Percentiles rank a stretch among this genome's conserved stretches.
phyloP scores from a whole-genome alignment of 1,140 invertebrate genomes.

The Apocrypta bakeri region DNA sequence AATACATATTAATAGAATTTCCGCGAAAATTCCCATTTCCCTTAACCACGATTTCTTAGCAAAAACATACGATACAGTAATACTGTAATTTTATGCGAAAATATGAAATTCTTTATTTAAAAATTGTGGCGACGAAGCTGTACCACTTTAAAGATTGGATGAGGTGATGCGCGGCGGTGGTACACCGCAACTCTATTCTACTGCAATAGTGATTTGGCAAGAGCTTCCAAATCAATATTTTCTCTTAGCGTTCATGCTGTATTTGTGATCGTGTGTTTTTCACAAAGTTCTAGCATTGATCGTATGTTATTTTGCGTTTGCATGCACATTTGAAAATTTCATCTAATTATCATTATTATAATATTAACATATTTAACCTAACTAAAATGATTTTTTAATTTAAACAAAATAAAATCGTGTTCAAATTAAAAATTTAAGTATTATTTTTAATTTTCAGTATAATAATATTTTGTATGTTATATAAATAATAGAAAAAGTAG shows the following conservation, averaged over 20 bases:
- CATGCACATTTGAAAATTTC: not conserved
- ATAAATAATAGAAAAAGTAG: too few relatives aligned
- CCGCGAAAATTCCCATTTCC: too few relatives aligned
- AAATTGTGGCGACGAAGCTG: not conserved
- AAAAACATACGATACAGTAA: too few relatives aligned
- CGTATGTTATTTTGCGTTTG: not conserved
- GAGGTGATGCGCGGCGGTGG: not conserved
- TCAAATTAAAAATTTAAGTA: too few relatives aligned
- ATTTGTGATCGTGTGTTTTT: not conserved
- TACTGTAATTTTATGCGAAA: too few relatives aligned
- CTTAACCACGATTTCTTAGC: too few relatives aligned
- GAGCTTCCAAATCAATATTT: constrained; percentile 13
- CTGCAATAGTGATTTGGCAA: constrained; percentile 30
- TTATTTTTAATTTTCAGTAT: too few relatives aligned
- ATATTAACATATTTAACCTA: too few relatives aligned
- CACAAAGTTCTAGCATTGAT: not conserved
- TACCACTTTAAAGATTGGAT: not conserved
- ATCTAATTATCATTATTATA: not conserved
- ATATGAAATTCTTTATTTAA: not conserved
- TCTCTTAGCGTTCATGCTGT: not conserved
- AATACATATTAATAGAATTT: too few relatives aligned
- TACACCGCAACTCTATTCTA: not conserved
- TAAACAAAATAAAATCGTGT: too few relatives aligned
- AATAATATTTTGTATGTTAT: too few relatives aligned
- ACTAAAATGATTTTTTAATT: too few relatives aligned